These are phyloP conservation scores for Benitochromis conjunctus DNA, from an alignment of 2,113 vertebrate genomes.

Conservation along the genomic window DNA sequence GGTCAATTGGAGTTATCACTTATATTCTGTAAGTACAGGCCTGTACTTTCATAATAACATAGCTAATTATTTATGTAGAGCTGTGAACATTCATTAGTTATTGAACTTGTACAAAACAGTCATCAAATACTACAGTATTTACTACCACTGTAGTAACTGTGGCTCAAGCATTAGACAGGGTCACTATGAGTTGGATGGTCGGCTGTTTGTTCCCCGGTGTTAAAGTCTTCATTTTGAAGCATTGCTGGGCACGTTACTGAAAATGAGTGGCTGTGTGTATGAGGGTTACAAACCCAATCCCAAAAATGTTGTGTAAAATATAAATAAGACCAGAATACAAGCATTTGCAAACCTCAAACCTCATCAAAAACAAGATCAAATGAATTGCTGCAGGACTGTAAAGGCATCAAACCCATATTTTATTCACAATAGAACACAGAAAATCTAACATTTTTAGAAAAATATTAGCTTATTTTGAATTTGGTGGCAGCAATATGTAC, in stretches of 20 bases:
- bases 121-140: not conserved
- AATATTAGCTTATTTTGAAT: not conserved
- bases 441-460: not conserved
- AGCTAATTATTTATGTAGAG: not conserved
- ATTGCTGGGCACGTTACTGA: not conserved
- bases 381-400: not conserved
- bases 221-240: too few species aligned
- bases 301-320: not conserved
- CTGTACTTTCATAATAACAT: not conserved
- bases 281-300: not conserved
- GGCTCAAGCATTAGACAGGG: not conserved
- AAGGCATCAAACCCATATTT: not conserved
- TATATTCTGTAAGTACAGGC: slow-evolving; percentile 88
- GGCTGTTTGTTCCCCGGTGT: too few species aligned
- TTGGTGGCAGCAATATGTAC: not conserved
- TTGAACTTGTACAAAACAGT: not conserved
- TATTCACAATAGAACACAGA: not conserved
- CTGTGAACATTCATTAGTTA: not conserved
- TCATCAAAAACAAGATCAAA: not conserved
- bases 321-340: not conserved
- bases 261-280: not conserved
- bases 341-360: not conserved
- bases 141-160: not conserved
- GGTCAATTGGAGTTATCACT: slow-evolving; percentile 95
- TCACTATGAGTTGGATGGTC: not conserved